Evolutionary conservation across 1,140 invertebrate species (phyloP).

Genomic region (Lepidotrigona ventralis): DNA sequence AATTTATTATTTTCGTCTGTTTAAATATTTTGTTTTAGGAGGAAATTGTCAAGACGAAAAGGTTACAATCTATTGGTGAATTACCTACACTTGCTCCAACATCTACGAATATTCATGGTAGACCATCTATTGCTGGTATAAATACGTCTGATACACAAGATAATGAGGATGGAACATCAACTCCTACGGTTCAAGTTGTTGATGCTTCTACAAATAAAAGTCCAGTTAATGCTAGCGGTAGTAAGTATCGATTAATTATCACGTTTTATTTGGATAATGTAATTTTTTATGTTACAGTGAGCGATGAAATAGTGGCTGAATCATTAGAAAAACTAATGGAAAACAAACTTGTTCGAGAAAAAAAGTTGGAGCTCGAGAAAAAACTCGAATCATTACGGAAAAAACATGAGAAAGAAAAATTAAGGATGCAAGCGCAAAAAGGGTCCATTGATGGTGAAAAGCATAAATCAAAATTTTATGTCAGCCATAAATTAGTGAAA

Average conservation of each 20-base stretch:
- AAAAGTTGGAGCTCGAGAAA: slow-evolving; percentile 90
- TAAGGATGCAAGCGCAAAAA: slow-evolving; percentile 83
- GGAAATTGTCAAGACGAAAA: slow-evolving; percentile 70
- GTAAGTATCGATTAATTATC: slow-evolving; percentile 64
- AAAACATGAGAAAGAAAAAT: slow-evolving; percentile 91
- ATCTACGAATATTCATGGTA: slow-evolving; percentile 70
- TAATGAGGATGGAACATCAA: slow-evolving; percentile 68
- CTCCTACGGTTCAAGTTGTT: slow-evolving; percentile 52
- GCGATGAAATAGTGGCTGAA: slow-evolving; percentile 86
- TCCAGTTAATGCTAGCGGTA: slow-evolving; percentile 70
- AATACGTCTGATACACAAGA: slow-evolving; percentile 73
- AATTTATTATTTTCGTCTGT: not conserved
- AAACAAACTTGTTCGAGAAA: slow-evolving; percentile 90
- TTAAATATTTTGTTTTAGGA: slow-evolving; percentile 62
- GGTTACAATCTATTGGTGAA: slow-evolving; percentile 74
- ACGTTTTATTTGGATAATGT: not conserved
- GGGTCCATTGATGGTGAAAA: slow-evolving; percentile 82
- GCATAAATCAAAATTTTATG: slow-evolving; percentile 86
- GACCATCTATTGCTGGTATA: slow-evolving; percentile 72
- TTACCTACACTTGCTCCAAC: slow-evolving; percentile 58
- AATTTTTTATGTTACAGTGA: slow-evolving; percentile 60
- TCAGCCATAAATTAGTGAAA: slow-evolving; percentile 88
- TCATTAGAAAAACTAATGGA: slow-evolving; percentile 89
- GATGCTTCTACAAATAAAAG: slow-evolving; percentile 74
- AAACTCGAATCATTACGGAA: slow-evolving; percentile 91